These are phyloP conservation scores for Drosophila prostipennis DNA, from an alignment of 2,888 invertebrate genomes.

Conservation along the genomic window DNA sequence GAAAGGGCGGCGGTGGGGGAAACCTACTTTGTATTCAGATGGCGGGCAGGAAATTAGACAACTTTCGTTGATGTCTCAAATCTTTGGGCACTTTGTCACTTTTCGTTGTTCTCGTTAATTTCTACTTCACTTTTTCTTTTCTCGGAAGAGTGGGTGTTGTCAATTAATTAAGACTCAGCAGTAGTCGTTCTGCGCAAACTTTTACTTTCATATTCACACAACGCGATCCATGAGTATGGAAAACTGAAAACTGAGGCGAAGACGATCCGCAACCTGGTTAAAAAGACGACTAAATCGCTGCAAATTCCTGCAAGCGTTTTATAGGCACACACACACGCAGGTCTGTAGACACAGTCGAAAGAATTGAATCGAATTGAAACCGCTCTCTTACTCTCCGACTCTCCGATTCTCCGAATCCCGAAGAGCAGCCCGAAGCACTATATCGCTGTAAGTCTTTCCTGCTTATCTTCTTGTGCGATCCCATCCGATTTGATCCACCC, in stretches of 20 bases:
- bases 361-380: conserved; percentile 29
- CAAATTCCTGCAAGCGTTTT: conserved; percentile 66
- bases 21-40: conserved; percentile 50
- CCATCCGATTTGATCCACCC: conserved; percentile 6
- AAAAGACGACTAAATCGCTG: conserved; percentile 68
- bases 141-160: conserved; percentile 8
- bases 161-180: conserved; percentile 35
- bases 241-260: conserved; percentile 3
- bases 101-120: conserved; percentile 4
- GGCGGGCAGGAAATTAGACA: conserved; percentile 54
- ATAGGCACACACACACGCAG: conserved; percentile 59
- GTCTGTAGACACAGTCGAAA: conserved; percentile 18
- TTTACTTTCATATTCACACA: conserved; percentile 39
- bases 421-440: conserved; percentile 24
- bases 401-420: conserved; percentile 5
- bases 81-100: conserved; percentile 30
- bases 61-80: conserved; percentile 29
- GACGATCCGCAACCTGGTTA: conserved; percentile 57
- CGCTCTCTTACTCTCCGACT: conserved; percentile 10
- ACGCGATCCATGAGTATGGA: conserved; percentile 9
- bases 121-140: conserved; percentile 5
- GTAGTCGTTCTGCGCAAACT: conserved; percentile 23
- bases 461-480: conserved; percentile 16
- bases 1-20: not conserved
- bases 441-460: conserved; percentile 19